Conservation (phyloP, 2,797 vertebrate genomes). For the Hippocampus kuda region DNA sequence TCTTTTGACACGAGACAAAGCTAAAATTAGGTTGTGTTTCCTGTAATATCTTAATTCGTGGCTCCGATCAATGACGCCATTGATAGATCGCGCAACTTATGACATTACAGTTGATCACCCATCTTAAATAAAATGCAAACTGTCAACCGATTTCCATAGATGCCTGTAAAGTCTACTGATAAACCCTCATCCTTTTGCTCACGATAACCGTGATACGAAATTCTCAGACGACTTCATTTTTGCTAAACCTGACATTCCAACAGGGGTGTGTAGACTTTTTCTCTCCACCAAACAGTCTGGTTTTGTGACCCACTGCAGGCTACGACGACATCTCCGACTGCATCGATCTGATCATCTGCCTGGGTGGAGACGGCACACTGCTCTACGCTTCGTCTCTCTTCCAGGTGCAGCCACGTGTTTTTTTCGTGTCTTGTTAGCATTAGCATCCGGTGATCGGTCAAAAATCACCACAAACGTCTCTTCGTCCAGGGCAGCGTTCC, state of each 20-base stretch:
- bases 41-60: too few relatives aligned
- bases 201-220: neutral
- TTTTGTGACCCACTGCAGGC: constrained; percentile 41
- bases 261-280: neutral
- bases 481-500: constrained; percentile 65
- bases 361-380: constrained; percentile 74
- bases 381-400: constrained; percentile 76
- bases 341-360: constrained; percentile 75
- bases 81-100: too few relatives aligned
- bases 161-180: too few relatives aligned
- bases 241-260: neutral
- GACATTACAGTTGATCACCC: too few relatives aligned
- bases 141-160: too few relatives aligned
- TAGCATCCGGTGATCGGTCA: neutral
- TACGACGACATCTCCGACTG: constrained; percentile 75
- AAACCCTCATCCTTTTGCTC: neutral
- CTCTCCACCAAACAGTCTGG: neutral
- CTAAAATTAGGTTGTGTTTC: too few relatives aligned
- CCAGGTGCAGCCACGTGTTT: constrained; percentile 54
- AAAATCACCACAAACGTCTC: too few relatives aligned
- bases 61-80: too few relatives aligned
- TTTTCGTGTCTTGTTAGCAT: neutral
- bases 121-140: too few relatives aligned
- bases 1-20: too few relatives aligned
- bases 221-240: neutral